Percentiles rank a stretch among this genome's conserved stretches.
Evolutionary conservation across 64 coral and sea anemone species (phyloP).

Genomic region (Montipora cactus): DNA sequence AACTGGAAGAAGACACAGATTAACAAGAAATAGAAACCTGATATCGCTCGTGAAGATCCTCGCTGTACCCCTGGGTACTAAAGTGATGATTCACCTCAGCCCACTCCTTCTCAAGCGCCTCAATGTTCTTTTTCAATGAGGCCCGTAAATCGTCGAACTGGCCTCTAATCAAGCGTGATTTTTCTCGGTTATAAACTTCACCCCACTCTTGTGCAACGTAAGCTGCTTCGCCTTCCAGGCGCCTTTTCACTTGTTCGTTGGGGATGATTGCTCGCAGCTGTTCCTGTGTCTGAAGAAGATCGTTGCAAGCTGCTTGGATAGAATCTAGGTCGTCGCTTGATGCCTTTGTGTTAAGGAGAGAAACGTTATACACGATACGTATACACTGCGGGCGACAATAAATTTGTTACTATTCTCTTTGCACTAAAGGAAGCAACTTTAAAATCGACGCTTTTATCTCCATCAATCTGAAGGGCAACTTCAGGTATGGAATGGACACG

Average conservation of each 20-base stretch:
- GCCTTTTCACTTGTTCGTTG: constrained; percentile 81
- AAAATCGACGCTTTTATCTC: no score
- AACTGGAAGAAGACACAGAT: not conserved
- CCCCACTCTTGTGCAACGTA: constrained; percentile 81
- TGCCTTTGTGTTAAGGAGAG: constrained; percentile 39
- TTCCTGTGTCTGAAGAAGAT: constrained; percentile 70
- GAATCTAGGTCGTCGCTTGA: constrained; percentile 72
- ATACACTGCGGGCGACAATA: not conserved
- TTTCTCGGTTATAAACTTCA: constrained; percentile 83
- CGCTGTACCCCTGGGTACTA: constrained; percentile 73
- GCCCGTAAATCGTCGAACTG: constrained; percentile 58
- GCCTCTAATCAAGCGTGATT: constrained; percentile 44
- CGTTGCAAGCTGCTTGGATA: constrained; percentile 61
- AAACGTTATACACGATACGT: not conserved
- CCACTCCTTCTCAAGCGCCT: constrained; percentile 64
- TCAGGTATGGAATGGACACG: no score
- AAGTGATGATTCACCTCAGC: constrained; percentile 59
- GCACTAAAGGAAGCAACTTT: no score
- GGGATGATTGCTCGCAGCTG: constrained; percentile 65
- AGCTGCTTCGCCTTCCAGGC: constrained; percentile 37
- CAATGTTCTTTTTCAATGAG: constrained; percentile 62
- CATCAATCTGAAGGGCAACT: no score
- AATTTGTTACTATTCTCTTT: no score
- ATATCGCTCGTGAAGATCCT: constrained; percentile 73
- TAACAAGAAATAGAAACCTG: constrained; percentile 31